phyloP scores from a whole-genome alignment of 2,113 vertebrate genomes.

The Burhinus oedicnemus region DNA sequence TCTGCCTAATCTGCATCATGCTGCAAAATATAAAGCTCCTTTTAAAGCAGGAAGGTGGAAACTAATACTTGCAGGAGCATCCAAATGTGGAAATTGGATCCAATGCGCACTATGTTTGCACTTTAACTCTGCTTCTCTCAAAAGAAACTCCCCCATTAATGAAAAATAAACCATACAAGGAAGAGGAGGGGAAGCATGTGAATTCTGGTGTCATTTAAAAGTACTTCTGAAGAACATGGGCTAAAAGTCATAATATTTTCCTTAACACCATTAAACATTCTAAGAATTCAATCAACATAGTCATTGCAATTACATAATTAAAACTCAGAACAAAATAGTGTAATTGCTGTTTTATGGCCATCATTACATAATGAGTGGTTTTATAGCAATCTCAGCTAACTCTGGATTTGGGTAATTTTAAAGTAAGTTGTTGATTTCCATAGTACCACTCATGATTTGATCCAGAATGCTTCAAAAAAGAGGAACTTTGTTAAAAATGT shows the following conservation, averaged over 20 bases:
- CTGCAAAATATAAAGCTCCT: not conserved
- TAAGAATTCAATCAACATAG: slow-evolving; percentile 1
- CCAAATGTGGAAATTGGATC: not conserved
- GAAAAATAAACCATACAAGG: not conserved
- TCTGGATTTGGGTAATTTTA: not conserved
- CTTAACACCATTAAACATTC: not conserved
- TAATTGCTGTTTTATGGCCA: not conserved
- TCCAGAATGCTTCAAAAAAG: not conserved
- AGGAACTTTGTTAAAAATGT: not conserved
- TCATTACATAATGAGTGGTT: not conserved
- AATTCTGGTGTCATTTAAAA: not conserved
- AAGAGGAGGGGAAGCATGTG: not conserved
- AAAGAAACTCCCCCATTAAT: not conserved
- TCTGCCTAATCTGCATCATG: not conserved
- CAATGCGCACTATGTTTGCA: not conserved
- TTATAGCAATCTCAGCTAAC: not conserved
- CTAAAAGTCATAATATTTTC: not conserved
- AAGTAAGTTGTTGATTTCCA: not conserved
- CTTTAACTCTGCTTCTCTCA: not conserved
- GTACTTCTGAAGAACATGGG: not conserved
- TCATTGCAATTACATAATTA: not conserved
- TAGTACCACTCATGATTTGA: not conserved
- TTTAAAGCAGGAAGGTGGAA: not conserved
- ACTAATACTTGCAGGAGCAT: not conserved
- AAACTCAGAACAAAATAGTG: not conserved